Conservation (phyloP, 2,113 vertebrate species). For the Myocastor coypus region DNA sequence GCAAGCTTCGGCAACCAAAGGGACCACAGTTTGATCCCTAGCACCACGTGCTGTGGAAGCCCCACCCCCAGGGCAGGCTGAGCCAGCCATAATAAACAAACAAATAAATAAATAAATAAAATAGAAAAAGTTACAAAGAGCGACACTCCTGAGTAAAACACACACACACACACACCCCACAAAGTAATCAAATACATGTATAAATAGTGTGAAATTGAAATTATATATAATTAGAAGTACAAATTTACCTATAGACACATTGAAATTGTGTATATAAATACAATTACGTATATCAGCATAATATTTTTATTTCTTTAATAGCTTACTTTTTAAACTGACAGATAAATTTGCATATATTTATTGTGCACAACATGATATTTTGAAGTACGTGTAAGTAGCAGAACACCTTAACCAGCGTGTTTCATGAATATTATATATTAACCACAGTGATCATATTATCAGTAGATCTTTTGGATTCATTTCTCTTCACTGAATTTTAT, state of each 20-base stretch:
- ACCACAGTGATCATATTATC: not conserved
- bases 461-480: not conserved
- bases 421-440: not conserved
- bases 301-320: not conserved
- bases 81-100: too few species aligned
- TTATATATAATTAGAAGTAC: not conserved
- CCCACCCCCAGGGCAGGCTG: too few species aligned
- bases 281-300: not conserved
- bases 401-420: not conserved
- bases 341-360: not conserved
- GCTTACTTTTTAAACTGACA: not conserved
- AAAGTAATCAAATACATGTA: not conserved
- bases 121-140: not conserved
- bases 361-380: not conserved
- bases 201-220: not conserved
- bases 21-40: too few species aligned
- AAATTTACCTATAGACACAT: not conserved
- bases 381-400: not conserved
- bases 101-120: not conserved
- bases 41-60: too few species aligned
- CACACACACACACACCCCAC: not conserved
- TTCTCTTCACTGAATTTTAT: not conserved
- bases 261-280: not conserved
- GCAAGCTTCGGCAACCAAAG: too few species aligned
- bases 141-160: not conserved